Evolutionary conservation across 2,888 invertebrate species (phyloP).

Genomic region (Tetanocera ferruginea): DNA sequence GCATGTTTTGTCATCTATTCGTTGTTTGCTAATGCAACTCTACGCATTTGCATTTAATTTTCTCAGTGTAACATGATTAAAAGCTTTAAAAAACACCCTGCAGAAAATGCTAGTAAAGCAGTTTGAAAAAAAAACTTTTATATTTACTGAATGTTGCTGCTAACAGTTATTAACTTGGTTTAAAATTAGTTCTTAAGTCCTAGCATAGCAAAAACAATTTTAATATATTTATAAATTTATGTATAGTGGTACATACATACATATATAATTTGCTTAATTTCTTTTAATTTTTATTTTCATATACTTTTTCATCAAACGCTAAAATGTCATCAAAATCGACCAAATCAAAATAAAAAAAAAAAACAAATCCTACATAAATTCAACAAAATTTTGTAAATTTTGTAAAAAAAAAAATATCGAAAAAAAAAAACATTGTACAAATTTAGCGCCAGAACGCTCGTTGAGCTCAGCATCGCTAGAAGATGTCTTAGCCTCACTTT

Average conservation of each 20-base stretch:
- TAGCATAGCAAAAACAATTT: slow-evolving; percentile 13
- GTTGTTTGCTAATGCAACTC: slow-evolving; percentile 17
- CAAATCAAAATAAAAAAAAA: slow-evolving; percentile 32
- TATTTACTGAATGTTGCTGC: slow-evolving; percentile 6
- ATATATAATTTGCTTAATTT: slow-evolving; percentile 13
- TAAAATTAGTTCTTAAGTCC: neutral
- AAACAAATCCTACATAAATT: slow-evolving; percentile 7
- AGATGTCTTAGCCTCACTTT: slow-evolving; percentile 92
- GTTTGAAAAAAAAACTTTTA: neutral
- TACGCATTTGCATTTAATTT: slow-evolving; percentile 31
- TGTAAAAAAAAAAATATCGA: slow-evolving; percentile 17
- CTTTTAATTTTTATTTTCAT: slow-evolving; percentile 26
- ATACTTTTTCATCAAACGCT: slow-evolving; percentile 45
- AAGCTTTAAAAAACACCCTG: neutral
- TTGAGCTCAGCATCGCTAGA: slow-evolving; percentile 90
- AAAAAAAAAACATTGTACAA: slow-evolving; percentile 34
- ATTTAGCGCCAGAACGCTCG: slow-evolving; percentile 73
- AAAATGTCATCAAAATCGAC: slow-evolving; percentile 39
- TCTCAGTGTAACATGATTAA: slow-evolving; percentile 45
- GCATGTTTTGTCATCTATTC: neutral
- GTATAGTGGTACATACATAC: slow-evolving; percentile 7
- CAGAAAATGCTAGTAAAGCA: neutral
- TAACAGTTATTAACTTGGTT: neutral
- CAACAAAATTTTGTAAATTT: slow-evolving; percentile 8
- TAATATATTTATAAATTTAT: slow-evolving; percentile 16